phyloP scores from a whole-genome alignment of 2,113 vertebrate species.

The Hystrix brachyura region DNA sequence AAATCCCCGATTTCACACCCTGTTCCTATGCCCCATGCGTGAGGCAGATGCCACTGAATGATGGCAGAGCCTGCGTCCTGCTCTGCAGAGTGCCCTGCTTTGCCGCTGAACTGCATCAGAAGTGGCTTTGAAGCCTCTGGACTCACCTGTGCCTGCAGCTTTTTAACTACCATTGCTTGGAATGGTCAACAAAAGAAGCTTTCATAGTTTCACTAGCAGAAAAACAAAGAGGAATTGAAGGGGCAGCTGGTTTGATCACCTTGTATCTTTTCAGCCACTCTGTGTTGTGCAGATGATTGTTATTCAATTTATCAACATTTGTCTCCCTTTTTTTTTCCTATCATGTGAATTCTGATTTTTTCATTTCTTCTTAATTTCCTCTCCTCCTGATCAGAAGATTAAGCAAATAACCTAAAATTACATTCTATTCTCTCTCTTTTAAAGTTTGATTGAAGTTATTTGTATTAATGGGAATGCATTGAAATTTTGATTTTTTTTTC shows the following conservation, averaged over 20 bases:
- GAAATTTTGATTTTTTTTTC: not conserved
- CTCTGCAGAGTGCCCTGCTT: not conserved
- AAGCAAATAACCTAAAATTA: not conserved
- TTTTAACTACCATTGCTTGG: not conserved
- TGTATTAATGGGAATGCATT: not conserved
- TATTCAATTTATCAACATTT: not conserved
- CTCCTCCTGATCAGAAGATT: slow-evolving; percentile 30
- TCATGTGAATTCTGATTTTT: not conserved
- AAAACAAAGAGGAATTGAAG: not conserved
- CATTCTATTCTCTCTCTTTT: not conserved
- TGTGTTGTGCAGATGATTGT: not conserved
- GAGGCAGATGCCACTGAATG: not conserved
- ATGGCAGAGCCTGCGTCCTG: not conserved
- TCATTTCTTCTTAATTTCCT: not conserved
- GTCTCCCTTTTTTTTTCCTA: not conserved
- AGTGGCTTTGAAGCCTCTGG: not conserved
- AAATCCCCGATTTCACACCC: not conserved
- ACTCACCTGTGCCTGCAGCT: not conserved
- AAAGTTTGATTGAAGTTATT: not conserved
- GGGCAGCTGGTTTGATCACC: not conserved
- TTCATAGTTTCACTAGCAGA: not conserved
- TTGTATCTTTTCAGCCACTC: not conserved
- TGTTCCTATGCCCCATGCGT: not conserved
- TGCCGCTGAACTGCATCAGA: not conserved
- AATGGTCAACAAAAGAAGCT: not conserved